A percentile compares a stretch with the other conserved stretches of the same genome.
Conservation (phyloP, 2,797 vertebrate genomes). For the Pterois miles region DNA sequence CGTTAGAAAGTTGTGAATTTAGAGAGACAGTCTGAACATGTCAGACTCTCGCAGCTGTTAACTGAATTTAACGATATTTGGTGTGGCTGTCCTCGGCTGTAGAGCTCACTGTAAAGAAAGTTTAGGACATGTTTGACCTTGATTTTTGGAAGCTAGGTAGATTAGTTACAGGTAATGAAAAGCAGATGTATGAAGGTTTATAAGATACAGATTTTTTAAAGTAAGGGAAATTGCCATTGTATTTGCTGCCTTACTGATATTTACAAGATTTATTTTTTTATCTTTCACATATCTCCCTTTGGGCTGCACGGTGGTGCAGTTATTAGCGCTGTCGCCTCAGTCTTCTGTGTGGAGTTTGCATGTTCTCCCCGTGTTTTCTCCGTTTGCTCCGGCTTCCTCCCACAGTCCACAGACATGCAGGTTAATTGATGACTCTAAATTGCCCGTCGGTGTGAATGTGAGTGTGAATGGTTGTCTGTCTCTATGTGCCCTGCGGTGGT, state of each 20-base stretch:
- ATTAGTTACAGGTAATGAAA: neutral
- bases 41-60: neutral
- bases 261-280: conserved; percentile 6
- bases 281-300: conserved; percentile 8
- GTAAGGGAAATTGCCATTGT: conserved; percentile 11
- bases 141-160: neutral
- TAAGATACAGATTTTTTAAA: neutral
- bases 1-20: neutral
- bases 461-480: too few species aligned
- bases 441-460: too few species aligned
- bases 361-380: too few species aligned
- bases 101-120: neutral
- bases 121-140: neutral
- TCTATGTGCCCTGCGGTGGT: too few species aligned
- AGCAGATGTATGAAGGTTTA: neutral
- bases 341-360: too few species aligned
- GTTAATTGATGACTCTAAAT: too few species aligned
- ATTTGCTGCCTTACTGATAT: conserved; percentile 33
- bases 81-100: neutral
- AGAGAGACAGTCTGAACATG: neutral
- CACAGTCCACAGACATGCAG: too few species aligned
- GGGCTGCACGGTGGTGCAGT: too few species aligned
- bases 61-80: neutral
- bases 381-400: too few species aligned
- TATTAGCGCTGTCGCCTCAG: too few species aligned